Evolutionary conservation across 1,140 invertebrate genomes (phyloP), one percentile per base, ranked within the genome.

Genomic region (Panagrolaimus sp.): DNA sequence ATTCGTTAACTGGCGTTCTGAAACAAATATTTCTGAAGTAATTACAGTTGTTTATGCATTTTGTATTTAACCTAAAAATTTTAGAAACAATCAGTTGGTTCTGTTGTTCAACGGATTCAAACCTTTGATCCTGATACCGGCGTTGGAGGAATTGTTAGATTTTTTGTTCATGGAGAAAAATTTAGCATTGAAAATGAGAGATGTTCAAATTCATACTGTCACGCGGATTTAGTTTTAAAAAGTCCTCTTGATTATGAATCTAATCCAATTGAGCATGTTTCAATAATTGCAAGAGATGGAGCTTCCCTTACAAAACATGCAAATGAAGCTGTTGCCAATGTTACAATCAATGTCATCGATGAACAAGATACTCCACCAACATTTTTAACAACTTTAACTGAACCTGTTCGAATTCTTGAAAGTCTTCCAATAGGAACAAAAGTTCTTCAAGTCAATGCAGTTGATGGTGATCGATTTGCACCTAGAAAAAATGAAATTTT

Each of bases 161-260:
- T 64, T 32, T 64, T 64, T 14, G 15, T 58, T 21, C 28, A 58
- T 21, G 63, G 43, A 10, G 63, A 64, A 64, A 64, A 43, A 64
- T 64, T 64, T 28, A 24, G 17, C 6, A 64, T 64, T 24, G 43
- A 32, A 32, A 64, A 64, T 17, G 63, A 64, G 28, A 32, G 63
- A 14, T 64, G 63, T n/a, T 32, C 63, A 4, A 64, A 64, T 14
- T 32, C 63, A 0, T 43, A 43, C 7, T 64, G 63, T 17, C 38
- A 64, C 28, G 63, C 63, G 26, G 63, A 64, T 17, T 12, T 64
- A 14, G 43, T 64, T 1, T 17, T 64, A 12, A 64, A 64, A 12
- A 28, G n/a, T 17, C 63, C 28, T n/a, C 63, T 64, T 12, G 63
- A 64, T 64, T 64, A 64, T 28, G 63, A 64, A 43, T 43, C 63